A percentile compares a stretch with the other conserved stretches of the same genome.
These are phyloP conservation scores for Ibidorhyncha struthersii DNA, from an alignment of 2,113 vertebrate species.

Conservation along the genomic window DNA sequence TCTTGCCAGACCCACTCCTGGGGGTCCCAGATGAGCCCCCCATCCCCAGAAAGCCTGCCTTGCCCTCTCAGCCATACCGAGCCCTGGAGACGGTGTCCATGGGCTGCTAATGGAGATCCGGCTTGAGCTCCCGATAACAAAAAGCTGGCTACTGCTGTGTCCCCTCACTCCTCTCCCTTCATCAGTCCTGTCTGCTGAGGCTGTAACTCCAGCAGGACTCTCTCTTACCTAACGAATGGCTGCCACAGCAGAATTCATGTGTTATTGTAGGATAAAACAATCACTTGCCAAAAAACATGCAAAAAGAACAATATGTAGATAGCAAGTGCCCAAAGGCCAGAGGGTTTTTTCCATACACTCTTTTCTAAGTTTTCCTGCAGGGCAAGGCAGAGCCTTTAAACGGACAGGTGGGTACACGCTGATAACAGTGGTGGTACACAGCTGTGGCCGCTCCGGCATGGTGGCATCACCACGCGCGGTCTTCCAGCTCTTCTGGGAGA, in stretches of 20 bases:
- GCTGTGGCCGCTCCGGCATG: fast-evolving
- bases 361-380: background rate
- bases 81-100: background rate
- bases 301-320: background rate
- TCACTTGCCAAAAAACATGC: background rate
- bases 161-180: background rate
- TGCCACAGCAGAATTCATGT: background rate
- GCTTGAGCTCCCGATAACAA: background rate
- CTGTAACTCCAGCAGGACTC: background rate
- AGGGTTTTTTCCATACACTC: background rate
- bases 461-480: background rate
- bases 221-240: background rate
- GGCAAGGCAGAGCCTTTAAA: background rate
- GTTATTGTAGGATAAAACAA: background rate
- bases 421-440: background rate
- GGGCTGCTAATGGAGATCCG: background rate
- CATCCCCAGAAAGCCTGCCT: background rate
- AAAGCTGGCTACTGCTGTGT: background rate
- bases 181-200: background rate
- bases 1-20: background rate
- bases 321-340: background rate
- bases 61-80: background rate
- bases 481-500: background rate
- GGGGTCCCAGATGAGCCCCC: background rate
- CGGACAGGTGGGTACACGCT: fast-evolving